Conservation (phyloP, 2,888 invertebrate species). For the Pegoplata infirma region DNA sequence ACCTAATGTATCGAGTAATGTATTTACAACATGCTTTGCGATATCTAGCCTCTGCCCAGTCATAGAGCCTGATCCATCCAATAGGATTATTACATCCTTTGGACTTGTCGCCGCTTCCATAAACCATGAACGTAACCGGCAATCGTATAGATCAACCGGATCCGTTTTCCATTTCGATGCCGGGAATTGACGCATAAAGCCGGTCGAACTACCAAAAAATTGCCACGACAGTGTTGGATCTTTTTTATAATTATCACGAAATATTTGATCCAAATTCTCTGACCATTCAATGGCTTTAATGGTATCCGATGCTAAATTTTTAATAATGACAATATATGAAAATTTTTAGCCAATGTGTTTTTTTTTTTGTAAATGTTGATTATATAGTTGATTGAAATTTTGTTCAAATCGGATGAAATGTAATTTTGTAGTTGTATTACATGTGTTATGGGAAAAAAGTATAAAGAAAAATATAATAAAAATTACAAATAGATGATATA, state of each 20-base stretch:
- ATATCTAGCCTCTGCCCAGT: conserved; percentile 92
- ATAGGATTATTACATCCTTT: conserved; percentile 92
- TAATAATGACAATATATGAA: too few relatives aligned
- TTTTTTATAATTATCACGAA: conserved; percentile 90
- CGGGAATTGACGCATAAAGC: conserved; percentile 98
- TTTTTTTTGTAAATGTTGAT: conserved; percentile 56
- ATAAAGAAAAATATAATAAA: conserved; percentile 25
- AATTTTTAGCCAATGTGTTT: too few relatives aligned
- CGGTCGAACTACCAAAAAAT: conserved; percentile 97
- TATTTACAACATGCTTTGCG: conserved; percentile 90
- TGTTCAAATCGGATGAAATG: conserved; percentile 3
- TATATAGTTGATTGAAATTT: conserved; percentile 54
- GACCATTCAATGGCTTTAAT: conserved; percentile 98
- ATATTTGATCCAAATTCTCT: conserved; percentile 92
- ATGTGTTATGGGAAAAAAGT: conserved; percentile 13
- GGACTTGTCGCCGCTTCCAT: conserved; percentile 98
- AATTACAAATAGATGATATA: conserved; percentile 26
- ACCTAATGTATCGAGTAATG: conserved; percentile 96
- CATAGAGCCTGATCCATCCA: conserved; percentile 96
- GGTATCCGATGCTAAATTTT: conserved; percentile 87
- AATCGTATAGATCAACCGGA: conserved; percentile 95
- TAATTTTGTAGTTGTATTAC: background rate
- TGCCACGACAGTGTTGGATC: conserved; percentile 97
- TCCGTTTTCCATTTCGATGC: conserved; percentile 89
- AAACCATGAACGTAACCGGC: conserved; percentile 96